Evolutionary conservation across 2,888 invertebrate genomes (phyloP).

Genomic region (Dasysyrphus albostriatus): DNA sequence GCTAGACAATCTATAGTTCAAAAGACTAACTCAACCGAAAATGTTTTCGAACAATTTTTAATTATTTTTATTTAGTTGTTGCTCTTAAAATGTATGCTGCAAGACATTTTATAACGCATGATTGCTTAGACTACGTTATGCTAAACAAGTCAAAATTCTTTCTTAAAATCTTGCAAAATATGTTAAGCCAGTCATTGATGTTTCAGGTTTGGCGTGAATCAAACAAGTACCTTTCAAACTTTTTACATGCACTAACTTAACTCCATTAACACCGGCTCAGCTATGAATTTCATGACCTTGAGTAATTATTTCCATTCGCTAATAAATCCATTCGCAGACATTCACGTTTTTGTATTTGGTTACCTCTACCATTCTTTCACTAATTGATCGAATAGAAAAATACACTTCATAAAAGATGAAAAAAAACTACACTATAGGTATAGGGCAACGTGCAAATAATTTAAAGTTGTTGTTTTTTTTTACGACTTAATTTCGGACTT

Average conservation of each 20-base stretch:
- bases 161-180: neutral
- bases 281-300: conserved; percentile 19
- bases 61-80: neutral
- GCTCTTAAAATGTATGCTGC: neutral
- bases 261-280: neutral
- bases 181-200: conserved; percentile 1
- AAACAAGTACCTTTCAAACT: conserved; percentile 2
- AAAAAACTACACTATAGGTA: neutral
- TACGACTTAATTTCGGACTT: conserved; percentile 19
- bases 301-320: conserved; percentile 24
- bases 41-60: neutral
- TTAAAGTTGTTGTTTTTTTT: conserved; percentile 8
- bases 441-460: conserved; percentile 6
- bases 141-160: neutral
- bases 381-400: conserved; percentile 3
- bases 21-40: conserved; percentile 10
- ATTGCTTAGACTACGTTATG: neutral
- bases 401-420: neutral
- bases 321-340: conserved; percentile 13
- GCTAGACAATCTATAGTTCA: neutral
- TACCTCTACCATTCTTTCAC: conserved; percentile 11
- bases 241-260: neutral
- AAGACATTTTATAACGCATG: conserved; percentile 1
- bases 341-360: conserved; percentile 5
- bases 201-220: conserved; percentile 20